These are phyloP conservation scores for Himalopsyche kuldschensis DNA, from an alignment of 2,888 invertebrate species.

Conservation along the genomic window DNA sequence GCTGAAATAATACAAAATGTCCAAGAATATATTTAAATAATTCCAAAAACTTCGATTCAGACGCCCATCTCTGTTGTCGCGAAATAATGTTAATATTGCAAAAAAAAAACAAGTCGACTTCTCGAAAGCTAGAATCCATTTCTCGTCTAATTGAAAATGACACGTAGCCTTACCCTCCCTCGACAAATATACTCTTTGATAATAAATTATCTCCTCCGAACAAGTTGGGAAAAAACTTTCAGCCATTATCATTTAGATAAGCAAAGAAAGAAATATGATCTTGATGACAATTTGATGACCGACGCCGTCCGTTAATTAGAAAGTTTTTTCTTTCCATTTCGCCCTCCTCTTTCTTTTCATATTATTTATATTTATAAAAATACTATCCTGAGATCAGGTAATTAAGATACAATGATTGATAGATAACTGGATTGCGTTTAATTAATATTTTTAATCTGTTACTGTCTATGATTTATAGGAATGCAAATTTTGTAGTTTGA, in stretches of 20 bases:
- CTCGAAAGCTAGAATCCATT: not conserved
- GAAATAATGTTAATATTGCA: not conserved
- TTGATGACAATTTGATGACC: constrained; percentile 40
- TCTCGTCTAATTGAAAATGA: constrained; percentile 25
- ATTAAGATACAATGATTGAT: no score
- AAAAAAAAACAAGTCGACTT: not conserved
- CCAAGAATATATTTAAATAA: not conserved
- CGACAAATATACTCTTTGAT: constrained; percentile 10
- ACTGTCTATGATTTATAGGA: no score
- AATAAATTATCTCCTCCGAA: constrained; percentile 30
- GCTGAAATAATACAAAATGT: no score
- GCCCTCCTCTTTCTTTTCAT: not conserved
- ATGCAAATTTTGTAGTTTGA: no score
- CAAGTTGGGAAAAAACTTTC: constrained; percentile 7
- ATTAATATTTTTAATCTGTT: no score
- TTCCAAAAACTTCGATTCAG: not conserved
- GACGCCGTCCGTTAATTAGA: constrained; percentile 37
- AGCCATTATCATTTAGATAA: constrained; percentile 38
- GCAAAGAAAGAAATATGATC: constrained; percentile 36
- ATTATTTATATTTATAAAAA: no score
- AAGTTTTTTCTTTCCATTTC: constrained; percentile 22
- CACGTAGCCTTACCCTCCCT: constrained; percentile 11
- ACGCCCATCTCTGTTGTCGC: not conserved
- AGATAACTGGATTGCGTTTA: no score
- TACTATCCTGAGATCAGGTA: no score